Percentiles rank a stretch among this genome's conserved stretches.
Conservation (phyloP, 1,140 invertebrate species). For the Leguminivora glycinivorella region DNA sequence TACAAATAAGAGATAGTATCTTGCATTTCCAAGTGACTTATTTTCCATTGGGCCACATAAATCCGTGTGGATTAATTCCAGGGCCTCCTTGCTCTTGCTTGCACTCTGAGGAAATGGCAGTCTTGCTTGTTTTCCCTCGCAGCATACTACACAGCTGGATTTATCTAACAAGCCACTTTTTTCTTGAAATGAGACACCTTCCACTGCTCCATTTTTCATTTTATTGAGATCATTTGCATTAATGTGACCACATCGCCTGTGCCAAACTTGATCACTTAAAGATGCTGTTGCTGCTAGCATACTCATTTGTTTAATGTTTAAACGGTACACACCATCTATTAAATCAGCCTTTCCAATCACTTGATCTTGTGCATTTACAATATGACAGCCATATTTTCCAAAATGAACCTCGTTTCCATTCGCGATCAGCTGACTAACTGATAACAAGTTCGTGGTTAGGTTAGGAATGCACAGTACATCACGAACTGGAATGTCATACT, state of each 20-base stretch:
- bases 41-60: no score
- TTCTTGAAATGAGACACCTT: conserved; percentile 30
- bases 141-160: conserved; percentile 37
- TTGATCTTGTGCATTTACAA: conserved; percentile 32
- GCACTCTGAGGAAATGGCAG: no score
- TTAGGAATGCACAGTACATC: conserved; percentile 32
- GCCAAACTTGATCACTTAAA: conserved; percentile 32
- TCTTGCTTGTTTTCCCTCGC: no score
- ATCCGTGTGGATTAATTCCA: no score
- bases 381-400: conserved; percentile 28
- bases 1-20: no score
- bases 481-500: not conserved
- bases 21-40: no score
- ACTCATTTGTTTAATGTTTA: no score
- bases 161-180: conserved; percentile 29
- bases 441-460: conserved; percentile 39
- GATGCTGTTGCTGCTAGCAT: no score
- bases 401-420: conserved; percentile 37
- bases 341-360: conserved; percentile 28
- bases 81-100: no score
- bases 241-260: conserved; percentile 39
- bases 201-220: conserved; percentile 38
- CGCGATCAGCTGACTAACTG: conserved; percentile 37
- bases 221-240: conserved; percentile 34
- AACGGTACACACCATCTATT: not conserved